Evolutionary conservation across 2,888 invertebrate species (phyloP), one percentile per base, ranked within the genome.

Genomic region (Smittia sp.): DNA sequence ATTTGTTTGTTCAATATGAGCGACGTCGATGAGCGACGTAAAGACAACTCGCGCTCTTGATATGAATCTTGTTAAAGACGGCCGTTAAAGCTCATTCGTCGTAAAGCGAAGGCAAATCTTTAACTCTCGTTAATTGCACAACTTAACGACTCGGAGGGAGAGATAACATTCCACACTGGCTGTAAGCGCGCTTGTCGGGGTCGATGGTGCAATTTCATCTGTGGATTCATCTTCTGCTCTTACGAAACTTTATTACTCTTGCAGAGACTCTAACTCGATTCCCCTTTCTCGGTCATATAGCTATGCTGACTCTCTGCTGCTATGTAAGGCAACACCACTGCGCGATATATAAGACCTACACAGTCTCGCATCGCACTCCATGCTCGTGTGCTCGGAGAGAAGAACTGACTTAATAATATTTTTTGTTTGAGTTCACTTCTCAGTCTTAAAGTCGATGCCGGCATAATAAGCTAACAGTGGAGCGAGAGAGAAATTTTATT

Each of bases 371-470:
- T 11, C 46, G 58, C 46, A 15, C 13, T 46, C n/a, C 46, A 7
- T 7, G 46, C 22, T 58, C 58, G 11, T 22, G 18, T 58, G 58
- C n/a, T 46, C 46, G 22, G 18, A 63, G 63, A 63, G 63, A 63
- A 63, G 63, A 63, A 63, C 15, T 70, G 62, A 72, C 62, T 62
- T 62, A 58, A 20, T 70, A 54, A 27, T 54, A 18, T 63, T 63
- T 72, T 72, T 72, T 62, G 20, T 58, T 62, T 62, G 62, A 62
- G 32, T 20, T 27, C 27, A 27, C 27, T 27, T 63, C 63, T 63
- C 72, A 72, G 72, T 72, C 39, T 38, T 72, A 32, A 58, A 72
- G 72, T 62, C 58, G 72, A 58, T 62, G 72, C 39, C 72, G 72
- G 72, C 39, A 54, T 32, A 62, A n/a, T 9, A 18, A 38, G 39